Percentiles rank a stretch among this genome's conserved stretches.
phyloP scores from a whole-genome alignment of 2,113 vertebrate species.

The Lagopus muta region DNA sequence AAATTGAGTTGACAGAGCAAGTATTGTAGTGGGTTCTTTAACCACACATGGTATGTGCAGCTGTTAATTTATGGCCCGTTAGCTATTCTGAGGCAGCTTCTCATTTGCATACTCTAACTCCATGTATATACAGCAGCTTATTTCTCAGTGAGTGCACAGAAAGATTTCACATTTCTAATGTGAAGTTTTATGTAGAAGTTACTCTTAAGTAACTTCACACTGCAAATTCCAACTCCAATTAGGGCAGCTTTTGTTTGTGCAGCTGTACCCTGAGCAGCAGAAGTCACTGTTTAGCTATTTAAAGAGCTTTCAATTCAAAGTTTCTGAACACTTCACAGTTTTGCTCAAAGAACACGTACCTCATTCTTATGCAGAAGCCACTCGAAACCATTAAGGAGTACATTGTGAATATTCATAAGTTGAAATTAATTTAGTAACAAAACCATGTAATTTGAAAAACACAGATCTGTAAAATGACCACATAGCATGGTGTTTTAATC shows the following conservation, averaged over 20 bases:
- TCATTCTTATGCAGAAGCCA: slow-evolving; percentile 56
- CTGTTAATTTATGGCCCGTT: neutral
- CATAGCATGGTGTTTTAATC: neutral
- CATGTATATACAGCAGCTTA: neutral
- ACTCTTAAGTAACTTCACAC: neutral
- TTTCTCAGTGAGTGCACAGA: neutral
- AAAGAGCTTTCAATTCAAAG: slow-evolving; percentile 43
- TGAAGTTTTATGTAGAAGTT: neutral
- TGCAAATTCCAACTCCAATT: neutral
- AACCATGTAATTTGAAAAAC: slow-evolving; percentile 53
- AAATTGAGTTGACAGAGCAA: neutral
- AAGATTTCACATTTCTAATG: neutral
- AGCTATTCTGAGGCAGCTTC: neutral
- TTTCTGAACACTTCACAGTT: slow-evolving; percentile 28
- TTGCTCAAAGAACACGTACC: neutral
- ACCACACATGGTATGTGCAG: neutral
- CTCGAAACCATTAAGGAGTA: slow-evolving; percentile 10
- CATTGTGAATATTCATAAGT: slow-evolving; percentile 66
- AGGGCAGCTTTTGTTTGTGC: slow-evolving; percentile 16
- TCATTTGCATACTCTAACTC: neutral
- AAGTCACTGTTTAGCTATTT: slow-evolving; percentile 44
- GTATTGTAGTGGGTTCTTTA: neutral
- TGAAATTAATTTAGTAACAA: slow-evolving; percentile 62
- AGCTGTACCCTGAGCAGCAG: slow-evolving; percentile 39
- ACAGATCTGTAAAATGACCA: slow-evolving; percentile 20